These are phyloP conservation scores for Hoplodrina ambigua DNA, from an alignment of 2,888 invertebrate species.

Conservation along the genomic window DNA sequence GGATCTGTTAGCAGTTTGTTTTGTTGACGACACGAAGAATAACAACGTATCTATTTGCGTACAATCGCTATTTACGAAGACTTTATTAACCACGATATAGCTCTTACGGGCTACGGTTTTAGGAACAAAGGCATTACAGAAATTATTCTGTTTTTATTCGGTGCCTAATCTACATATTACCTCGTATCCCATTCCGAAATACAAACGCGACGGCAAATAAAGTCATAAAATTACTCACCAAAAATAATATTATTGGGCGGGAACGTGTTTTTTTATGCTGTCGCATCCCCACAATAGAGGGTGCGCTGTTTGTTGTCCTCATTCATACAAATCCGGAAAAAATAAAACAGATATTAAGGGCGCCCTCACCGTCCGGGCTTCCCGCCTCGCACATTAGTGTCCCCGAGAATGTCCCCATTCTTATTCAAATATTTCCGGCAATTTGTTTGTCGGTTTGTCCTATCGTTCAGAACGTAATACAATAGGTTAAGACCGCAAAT, in stretches of 20 bases:
- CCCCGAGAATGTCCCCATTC: constrained; percentile 85
- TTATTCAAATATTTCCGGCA: constrained; percentile 90
- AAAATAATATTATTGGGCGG: constrained; percentile 84
- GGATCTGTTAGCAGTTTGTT: constrained; percentile 66
- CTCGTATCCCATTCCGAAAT: constrained; percentile 65
- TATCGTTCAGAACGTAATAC: constrained; percentile 81
- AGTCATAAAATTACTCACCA: constrained; percentile 84
- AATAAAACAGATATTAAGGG: constrained; percentile 89
- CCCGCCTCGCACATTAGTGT: constrained; percentile 89
- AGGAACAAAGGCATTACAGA: constrained; percentile 48
- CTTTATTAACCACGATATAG: constrained; percentile 40
- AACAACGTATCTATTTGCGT: constrained; percentile 31
- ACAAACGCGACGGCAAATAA: constrained; percentile 79
- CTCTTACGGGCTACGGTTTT: constrained; percentile 43
- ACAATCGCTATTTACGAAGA: constrained; percentile 27
- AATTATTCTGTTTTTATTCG: constrained; percentile 53
- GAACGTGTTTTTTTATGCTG: constrained; percentile 80
- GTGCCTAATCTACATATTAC: constrained; percentile 65
- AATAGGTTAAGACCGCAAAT: constrained; percentile 76
- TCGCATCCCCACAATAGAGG: constrained; percentile 79
- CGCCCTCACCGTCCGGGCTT: constrained; percentile 79
- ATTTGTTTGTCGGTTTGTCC: constrained; percentile 88
- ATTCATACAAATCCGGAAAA: constrained; percentile 89
- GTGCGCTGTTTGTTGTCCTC: constrained; percentile 83
- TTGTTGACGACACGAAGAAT: constrained; percentile 45